A percentile compares a stretch with the other conserved stretches of the same genome.
These are phyloP conservation scores for Dendroctonus ponderosae DNA, from an alignment of 1,140 invertebrate genomes.

Conservation along the genomic window DNA sequence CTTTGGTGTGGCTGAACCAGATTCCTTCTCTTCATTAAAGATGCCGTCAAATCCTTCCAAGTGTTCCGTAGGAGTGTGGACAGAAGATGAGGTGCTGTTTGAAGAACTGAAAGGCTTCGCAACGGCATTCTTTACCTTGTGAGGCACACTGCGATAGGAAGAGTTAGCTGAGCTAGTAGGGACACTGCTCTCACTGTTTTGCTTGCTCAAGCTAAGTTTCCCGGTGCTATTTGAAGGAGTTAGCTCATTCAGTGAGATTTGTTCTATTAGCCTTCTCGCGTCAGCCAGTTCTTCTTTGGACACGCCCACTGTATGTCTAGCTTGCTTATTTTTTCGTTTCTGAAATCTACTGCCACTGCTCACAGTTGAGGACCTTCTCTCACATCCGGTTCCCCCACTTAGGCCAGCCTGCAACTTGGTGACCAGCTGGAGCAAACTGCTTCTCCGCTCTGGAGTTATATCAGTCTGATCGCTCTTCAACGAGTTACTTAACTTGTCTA, in stretches of 20 bases:
- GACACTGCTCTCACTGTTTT: constrained; percentile 45
- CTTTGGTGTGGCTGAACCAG: neutral
- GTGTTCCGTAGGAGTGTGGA: constrained; percentile 45
- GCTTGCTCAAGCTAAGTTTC: constrained; percentile 34
- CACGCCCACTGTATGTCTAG: constrained; percentile 77
- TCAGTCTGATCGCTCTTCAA: constrained; percentile 60
- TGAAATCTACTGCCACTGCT: constrained; percentile 34
- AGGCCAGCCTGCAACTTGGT: constrained; percentile 70
- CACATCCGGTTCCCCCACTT: constrained; percentile 31
- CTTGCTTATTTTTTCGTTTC: constrained; percentile 54
- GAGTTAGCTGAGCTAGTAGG: constrained; percentile 35
- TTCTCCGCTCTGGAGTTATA: constrained; percentile 56
- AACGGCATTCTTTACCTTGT: constrained; percentile 49
- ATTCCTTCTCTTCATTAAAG: constrained; percentile 35
- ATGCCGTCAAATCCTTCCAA: constrained; percentile 37
- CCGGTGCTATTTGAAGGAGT: constrained; percentile 39
- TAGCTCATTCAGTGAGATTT: constrained; percentile 55
- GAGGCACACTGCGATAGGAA: constrained; percentile 41
- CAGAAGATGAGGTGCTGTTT: constrained; percentile 43
- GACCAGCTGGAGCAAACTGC: constrained; percentile 70
- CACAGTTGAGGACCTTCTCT: constrained; percentile 42
- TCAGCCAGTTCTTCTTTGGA: constrained; percentile 73
- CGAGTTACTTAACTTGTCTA: constrained; percentile 70
- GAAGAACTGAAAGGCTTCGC: constrained; percentile 51
- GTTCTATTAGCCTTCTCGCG: constrained; percentile 70